Conservation (phyloP, 2,797 vertebrate genomes). For the Brachymystax lenok region DNA sequence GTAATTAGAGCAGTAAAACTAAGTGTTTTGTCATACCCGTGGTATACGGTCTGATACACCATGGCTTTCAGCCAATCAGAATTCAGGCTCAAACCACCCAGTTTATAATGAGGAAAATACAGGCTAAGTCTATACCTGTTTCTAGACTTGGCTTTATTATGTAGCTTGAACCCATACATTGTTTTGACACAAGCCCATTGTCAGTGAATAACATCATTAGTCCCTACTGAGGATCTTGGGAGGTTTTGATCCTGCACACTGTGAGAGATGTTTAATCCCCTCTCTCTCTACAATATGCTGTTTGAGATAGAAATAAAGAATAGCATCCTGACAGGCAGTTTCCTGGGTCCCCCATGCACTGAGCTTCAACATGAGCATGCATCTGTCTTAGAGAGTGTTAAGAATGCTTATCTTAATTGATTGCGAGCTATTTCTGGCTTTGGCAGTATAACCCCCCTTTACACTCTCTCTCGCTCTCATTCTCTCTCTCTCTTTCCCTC, state of each 20-base stretch:
- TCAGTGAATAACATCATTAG: no score
- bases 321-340: slow-evolving; percentile 39
- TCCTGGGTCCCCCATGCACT: slow-evolving; percentile 47
- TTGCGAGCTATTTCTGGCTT: slow-evolving; percentile 61
- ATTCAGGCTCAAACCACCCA: neutral
- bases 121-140: neutral
- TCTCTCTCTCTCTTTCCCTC: slow-evolving; percentile 7
- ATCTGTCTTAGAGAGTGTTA: slow-evolving; percentile 53
- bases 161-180: neutral
- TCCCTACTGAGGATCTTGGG: no score
- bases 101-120: neutral
- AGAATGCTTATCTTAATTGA: slow-evolving; percentile 67
- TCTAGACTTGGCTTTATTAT: neutral
- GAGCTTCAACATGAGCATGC: slow-evolving; percentile 50
- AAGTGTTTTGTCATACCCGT: no score
- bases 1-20: no score
- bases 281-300: no score
- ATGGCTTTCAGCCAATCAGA: neutral
- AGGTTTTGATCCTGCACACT: no score
- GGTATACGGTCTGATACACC: no score
- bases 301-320: slow-evolving; percentile 30
- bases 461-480: slow-evolving; percentile 27
- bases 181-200: neutral
- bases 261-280: no score
- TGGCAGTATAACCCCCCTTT: slow-evolving; percentile 41